Evolutionary conservation across 1,140 invertebrate species (phyloP), one percentile per base, ranked within the genome.

Genomic region (Drosophila fuyamai): DNA sequence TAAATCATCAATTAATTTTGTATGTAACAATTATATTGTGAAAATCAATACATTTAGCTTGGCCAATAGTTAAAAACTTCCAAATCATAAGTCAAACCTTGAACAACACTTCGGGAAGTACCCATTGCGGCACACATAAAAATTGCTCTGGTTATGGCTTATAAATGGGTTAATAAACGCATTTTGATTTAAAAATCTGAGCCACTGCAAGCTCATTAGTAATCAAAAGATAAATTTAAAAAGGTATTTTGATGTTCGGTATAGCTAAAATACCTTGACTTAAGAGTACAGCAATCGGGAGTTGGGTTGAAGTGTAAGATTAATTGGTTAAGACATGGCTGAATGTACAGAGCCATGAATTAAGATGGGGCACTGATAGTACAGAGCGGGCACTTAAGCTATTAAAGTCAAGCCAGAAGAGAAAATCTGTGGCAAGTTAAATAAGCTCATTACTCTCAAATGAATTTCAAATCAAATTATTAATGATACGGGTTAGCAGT

Each of bases 271-370:
- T 12, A 14, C 60, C 36, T 16, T 16, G 2, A 8, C 4, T 7
- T 4, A 12, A 44, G 36, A 5, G 51, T 16, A 16, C 2, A 43
- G 41, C 10, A 16, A 4, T 14, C 23, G 4, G 14, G 14, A 44
- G 43, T 10, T 10, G 43, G 18, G 9, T 47, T 41, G 10, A 6
- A 18, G 38, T 27, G 18, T 12, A 27, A 29, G 38, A 58, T 66
- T 53, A 65, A 55, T 60, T 63, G 38, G 77, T 63, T 72, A 58
- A 53, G 65, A 32, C 63, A 23, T 46, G 35, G 38, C 68, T 48
- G 29, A 68, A 67, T 51, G 27, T 36, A 14, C 5, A 5, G 3
- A 48, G 38, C 35, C 38, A 4, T 2, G n/a, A 18, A 13, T 27
- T 44, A 10, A n/a, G 36, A 57, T 44, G 44, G 27, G 35, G 47